phyloP scores from a whole-genome alignment of 2,888 invertebrate species.

The Aelia acuminata region DNA sequence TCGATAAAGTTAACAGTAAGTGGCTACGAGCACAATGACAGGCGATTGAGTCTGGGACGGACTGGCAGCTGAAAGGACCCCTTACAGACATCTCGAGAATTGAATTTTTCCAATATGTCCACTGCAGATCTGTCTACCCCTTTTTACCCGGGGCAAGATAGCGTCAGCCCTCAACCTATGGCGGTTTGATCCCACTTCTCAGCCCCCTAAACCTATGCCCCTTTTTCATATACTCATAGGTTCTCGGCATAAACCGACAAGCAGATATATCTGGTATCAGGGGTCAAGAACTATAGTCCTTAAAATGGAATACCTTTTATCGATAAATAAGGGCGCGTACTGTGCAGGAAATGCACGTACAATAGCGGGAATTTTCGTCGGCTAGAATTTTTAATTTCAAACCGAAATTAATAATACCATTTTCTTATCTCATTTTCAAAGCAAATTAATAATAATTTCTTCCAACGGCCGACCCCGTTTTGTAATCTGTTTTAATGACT shows the following conservation, averaged over 20 bases:
- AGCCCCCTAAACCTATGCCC: background rate
- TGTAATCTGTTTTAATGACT: too few species aligned
- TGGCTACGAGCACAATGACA: background rate
- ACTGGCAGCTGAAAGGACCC: conserved; percentile 14
- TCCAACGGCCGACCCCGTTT: too few species aligned
- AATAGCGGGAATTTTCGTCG: too few species aligned
- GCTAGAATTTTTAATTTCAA: too few species aligned
- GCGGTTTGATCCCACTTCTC: background rate
- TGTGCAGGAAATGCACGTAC: too few species aligned
- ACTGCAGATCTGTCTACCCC: background rate
- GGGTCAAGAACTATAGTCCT: too few species aligned
- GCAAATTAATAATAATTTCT: too few species aligned
- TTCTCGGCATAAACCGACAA: background rate
- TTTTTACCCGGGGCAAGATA: background rate
- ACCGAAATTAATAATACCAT: too few species aligned
- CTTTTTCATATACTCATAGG: background rate
- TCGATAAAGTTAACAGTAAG: conserved; percentile 16
- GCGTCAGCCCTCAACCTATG: background rate
- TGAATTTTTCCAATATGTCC: conserved; percentile 37
- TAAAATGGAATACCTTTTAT: too few species aligned
- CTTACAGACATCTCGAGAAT: background rate
- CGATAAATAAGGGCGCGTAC: too few species aligned
- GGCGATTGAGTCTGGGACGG: background rate
- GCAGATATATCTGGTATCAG: too few species aligned
- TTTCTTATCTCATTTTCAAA: too few species aligned